Percentiles rank a stretch among this genome's conserved stretches.
Evolutionary conservation across 2,888 invertebrate species (phyloP).

Genomic region (Lypha dubia): DNA sequence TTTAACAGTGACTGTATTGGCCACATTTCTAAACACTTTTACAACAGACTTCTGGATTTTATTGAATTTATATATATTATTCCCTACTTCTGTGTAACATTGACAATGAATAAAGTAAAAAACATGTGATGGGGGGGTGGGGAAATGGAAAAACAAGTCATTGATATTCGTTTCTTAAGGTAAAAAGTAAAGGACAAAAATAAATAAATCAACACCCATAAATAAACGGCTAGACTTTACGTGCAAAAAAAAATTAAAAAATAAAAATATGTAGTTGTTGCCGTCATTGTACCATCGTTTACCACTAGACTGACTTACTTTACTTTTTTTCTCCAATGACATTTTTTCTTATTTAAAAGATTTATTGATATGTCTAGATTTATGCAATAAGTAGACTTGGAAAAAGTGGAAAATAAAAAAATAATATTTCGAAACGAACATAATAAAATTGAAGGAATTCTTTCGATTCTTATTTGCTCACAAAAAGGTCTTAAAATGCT

Average conservation of each 20-base stretch:
- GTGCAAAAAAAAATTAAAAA: not conserved
- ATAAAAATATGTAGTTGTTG: too few relatives aligned
- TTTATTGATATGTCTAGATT: conserved; percentile 27
- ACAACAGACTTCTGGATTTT: conserved; percentile 64
- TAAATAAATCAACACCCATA: conserved; percentile 43
- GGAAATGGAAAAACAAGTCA: not conserved
- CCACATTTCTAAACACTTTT: conserved; percentile 45
- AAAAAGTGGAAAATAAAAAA: not conserved
- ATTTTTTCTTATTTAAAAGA: conserved; percentile 6
- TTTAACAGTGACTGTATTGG: conserved; percentile 15
- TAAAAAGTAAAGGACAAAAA: not conserved
- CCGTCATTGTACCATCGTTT: not conserved
- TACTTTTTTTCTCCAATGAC: not conserved
- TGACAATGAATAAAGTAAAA: conserved; percentile 31
- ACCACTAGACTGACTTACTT: not conserved
- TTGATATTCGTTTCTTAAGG: conserved; percentile 28
- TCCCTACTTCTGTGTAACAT: not conserved
- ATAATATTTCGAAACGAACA: not conserved
- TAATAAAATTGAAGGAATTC: not conserved
- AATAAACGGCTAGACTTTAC: conserved; percentile 43
- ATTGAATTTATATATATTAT: conserved; percentile 52
- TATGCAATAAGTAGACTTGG: conserved; percentile 28
- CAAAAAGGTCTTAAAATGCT: too few relatives aligned
- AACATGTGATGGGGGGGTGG: too few relatives aligned
- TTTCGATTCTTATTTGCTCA: not conserved